Evolutionary conservation across 37 sponge, comb jelly and placozoan genomes (phyloP), one percentile per base, ranked within the genome.

Genomic region (Theonella swinhoei): DNA sequence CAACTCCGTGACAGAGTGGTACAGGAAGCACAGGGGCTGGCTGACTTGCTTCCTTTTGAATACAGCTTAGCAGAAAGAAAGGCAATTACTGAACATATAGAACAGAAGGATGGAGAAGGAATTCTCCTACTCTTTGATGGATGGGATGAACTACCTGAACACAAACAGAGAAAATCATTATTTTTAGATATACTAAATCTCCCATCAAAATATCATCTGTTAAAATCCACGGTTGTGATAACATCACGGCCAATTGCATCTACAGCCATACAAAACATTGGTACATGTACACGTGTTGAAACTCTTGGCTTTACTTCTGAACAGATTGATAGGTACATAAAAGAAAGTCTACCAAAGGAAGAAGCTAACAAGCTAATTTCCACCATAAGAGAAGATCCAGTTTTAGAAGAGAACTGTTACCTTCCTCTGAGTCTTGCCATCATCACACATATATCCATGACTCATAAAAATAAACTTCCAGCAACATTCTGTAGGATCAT

Each of bases 121-220:
- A 26, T 59, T 4, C 25, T 83, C 67, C 17, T 83, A 20, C 62
- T 83, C 8, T 24, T 83, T 3, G 83, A 83, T 65, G 83, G 83
- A 19, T 83, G 83, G 83, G 75, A 83, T 42, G 83, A 83, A 73
- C 47, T 83, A 8, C 67, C 83, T 28, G 67, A 72, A 17, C 7
- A 64, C 3, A 42, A 74, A 5, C 30, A 75, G 30, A 23, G 64
- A 33, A 47, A 83, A 29, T 34, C 83, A 34, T 65, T 83, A 54
- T 83, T 83, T 33, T 42, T 42, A 34, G 83, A 83, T 39, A 37
- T 83, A 40, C 41, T 83, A 24, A 38, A 14, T 20, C 67, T 20
- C 30, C 11, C 11, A 17, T 7, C 11, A 17, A 7, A 14, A 17
- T 29, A 65, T 42, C 47, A 64, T 22, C 75, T 83, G 9, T 42